phyloP scores from a whole-genome alignment of 2,888 invertebrate species.

The Brachypalpus laphriformis region DNA sequence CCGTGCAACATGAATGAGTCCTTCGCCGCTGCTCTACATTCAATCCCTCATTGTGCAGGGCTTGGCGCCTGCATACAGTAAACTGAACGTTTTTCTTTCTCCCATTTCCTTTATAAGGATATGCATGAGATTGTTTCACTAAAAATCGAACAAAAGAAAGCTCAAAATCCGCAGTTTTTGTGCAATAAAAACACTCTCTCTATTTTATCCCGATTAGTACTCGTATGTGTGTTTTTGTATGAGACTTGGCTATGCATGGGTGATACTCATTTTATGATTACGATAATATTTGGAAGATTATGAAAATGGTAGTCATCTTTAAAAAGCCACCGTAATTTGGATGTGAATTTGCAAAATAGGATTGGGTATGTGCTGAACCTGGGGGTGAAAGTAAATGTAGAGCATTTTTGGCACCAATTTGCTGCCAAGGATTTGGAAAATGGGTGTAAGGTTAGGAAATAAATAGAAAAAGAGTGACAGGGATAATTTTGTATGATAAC shows the following conservation, averaged over 20 bases:
- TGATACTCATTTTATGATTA: slow-evolving; percentile 67
- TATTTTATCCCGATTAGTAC: too few species aligned
- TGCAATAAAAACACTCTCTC: not conserved
- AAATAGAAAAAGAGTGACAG: slow-evolving; percentile 38
- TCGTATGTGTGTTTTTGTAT: not conserved
- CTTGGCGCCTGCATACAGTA: slow-evolving; percentile 26
- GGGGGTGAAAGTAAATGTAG: slow-evolving; percentile 18
- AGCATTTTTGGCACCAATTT: slow-evolving; percentile 31
- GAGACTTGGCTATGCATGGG: not conserved
- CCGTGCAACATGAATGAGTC: slow-evolving; percentile 23
- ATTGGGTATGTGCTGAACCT: not conserved
- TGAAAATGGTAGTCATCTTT: slow-evolving; percentile 45
- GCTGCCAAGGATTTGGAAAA: not conserved
- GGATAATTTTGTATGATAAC: slow-evolving; percentile 36
- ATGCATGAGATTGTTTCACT: slow-evolving; percentile 48
- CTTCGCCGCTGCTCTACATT: slow-evolving; percentile 41
- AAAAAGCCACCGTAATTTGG: slow-evolving; percentile 14
- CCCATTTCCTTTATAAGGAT: not conserved
- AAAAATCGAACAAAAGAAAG: slow-evolving; percentile 39
- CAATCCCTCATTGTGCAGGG: slow-evolving; percentile 11
- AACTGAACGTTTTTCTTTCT: not conserved
- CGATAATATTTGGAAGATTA: slow-evolving; percentile 54
- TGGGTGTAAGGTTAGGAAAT: slow-evolving; percentile 35
- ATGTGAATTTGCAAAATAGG: slow-evolving; percentile 33
- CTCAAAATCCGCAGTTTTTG: slow-evolving; percentile 18